Conservation (phyloP, 2,888 invertebrate species). For the Tineola bisselliella region DNA sequence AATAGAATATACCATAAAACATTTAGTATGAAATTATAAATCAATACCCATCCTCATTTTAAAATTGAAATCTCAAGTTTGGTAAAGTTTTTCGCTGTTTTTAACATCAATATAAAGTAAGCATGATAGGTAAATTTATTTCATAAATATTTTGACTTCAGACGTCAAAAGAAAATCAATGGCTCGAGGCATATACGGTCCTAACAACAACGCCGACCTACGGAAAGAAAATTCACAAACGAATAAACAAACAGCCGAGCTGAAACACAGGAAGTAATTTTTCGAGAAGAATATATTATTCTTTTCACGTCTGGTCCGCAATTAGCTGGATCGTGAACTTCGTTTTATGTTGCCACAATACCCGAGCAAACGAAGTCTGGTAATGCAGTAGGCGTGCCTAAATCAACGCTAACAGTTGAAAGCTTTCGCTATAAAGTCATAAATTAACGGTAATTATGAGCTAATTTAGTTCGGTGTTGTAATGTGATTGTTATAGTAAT, state of each 20-base stretch:
- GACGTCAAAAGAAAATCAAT: not conserved
- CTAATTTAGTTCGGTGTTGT: not conserved
- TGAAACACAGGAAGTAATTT: constrained; percentile 15
- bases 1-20: too few species aligned
- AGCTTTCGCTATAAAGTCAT: not conserved
- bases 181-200: not conserved
- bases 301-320: constrained; percentile 16
- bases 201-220: not conserved
- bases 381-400: constrained; percentile 16
- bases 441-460: not conserved
- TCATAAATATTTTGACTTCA: not conserved
- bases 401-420: constrained; percentile 15
- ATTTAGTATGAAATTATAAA: too few species aligned
- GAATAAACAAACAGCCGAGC: constrained; percentile 15
- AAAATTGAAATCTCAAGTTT: too few species aligned
- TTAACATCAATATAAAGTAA: not conserved
- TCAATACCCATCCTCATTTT: too few species aligned
- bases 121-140: not conserved
- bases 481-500: not conserved
- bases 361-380: constrained; percentile 1
- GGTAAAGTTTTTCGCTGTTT: not conserved
- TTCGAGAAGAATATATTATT: constrained; percentile 16
- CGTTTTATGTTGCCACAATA: constrained; percentile 15
- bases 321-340: constrained; percentile 15
- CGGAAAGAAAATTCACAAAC: constrained; percentile 13